Evolutionary conservation across 2,888 invertebrate species (phyloP).

Genomic region (Epistrophe eligans): DNA sequence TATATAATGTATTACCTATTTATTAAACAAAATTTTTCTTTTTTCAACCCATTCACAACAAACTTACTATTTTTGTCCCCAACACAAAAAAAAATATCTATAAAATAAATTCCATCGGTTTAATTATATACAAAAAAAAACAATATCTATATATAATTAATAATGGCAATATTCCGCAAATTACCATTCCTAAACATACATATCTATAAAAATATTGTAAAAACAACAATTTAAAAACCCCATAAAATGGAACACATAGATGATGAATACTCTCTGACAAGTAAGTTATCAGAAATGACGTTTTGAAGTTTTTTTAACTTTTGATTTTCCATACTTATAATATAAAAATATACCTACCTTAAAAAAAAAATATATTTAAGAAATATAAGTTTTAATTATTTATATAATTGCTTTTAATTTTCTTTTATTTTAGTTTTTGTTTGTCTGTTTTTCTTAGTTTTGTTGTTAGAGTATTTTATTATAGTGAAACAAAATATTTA

Average conservation of each 20-base stretch:
- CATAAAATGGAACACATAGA: constrained; percentile 83
- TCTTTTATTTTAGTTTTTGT: constrained; percentile 42
- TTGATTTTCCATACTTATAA: constrained; percentile 48
- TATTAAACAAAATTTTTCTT: constrained; percentile 59
- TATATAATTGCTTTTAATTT: constrained; percentile 42
- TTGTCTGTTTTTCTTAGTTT: constrained; percentile 67
- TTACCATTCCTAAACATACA: constrained; percentile 63
- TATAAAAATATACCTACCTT: constrained; percentile 9
- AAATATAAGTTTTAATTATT: constrained; percentile 24
- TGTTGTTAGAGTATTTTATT: constrained; percentile 65
- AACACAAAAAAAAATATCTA: constrained; percentile 43
- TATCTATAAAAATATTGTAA: constrained; percentile 52
- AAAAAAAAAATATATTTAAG: constrained; percentile 28
- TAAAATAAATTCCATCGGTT: constrained; percentile 37
- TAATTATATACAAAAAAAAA: constrained; percentile 62
- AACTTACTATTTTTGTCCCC: constrained; percentile 56
- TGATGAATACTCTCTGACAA: constrained; percentile 87
- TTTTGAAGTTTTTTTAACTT: constrained; percentile 52
- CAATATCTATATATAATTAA: constrained; percentile 29
- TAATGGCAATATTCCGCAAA: constrained; percentile 53
- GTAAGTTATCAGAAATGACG: constrained; percentile 84
- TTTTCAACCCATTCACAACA: constrained; percentile 52
- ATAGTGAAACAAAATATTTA: constrained; percentile 28
- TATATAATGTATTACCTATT: constrained; percentile 15
- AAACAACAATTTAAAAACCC: constrained; percentile 75